These are phyloP conservation scores for Aythya baeri DNA, from an alignment of 2,113 vertebrate species.

Conservation along the genomic window DNA sequence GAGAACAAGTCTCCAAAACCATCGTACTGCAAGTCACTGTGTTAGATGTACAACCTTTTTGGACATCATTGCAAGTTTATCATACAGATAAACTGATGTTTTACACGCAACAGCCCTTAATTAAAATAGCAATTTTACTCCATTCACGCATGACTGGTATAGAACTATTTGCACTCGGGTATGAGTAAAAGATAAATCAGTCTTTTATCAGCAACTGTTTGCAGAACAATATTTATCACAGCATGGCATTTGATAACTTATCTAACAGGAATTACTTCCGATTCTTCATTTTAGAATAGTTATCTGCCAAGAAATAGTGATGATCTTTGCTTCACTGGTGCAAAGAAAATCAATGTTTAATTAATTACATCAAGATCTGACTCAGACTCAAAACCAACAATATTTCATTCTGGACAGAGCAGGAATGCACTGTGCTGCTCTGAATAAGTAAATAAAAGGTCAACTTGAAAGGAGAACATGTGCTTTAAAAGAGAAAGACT, in stretches of 20 bases:
- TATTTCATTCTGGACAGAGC: not conserved
- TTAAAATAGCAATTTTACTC: slow-evolving; percentile 6
- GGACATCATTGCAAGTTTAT: not conserved
- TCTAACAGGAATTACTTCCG: not conserved
- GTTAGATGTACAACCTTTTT: no score
- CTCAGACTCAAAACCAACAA: not conserved
- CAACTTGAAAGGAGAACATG: not conserved
- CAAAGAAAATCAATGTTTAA: not conserved
- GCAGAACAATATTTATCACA: not conserved
- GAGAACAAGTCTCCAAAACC: not conserved
- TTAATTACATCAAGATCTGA: not conserved
- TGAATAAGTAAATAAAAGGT: not conserved
- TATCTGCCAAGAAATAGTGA: not conserved
- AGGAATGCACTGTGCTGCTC: not conserved
- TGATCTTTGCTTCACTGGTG: not conserved
- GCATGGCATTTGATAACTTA: not conserved
- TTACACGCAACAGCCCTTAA: not conserved
- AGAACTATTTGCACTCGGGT: slow-evolving; percentile 22
- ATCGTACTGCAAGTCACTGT: accelerated
- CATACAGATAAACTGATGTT: not conserved
- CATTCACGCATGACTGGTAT: not conserved
- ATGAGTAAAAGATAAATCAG: not conserved
- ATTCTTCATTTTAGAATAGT: not conserved
- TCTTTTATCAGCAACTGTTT: slow-evolving; percentile 9
- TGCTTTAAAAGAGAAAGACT: not conserved